Evolutionary conservation across 2,797 vertebrate genomes (phyloP), one percentile per base, ranked within the genome.

Genomic region (Geotrypetes seraphini): DNA sequence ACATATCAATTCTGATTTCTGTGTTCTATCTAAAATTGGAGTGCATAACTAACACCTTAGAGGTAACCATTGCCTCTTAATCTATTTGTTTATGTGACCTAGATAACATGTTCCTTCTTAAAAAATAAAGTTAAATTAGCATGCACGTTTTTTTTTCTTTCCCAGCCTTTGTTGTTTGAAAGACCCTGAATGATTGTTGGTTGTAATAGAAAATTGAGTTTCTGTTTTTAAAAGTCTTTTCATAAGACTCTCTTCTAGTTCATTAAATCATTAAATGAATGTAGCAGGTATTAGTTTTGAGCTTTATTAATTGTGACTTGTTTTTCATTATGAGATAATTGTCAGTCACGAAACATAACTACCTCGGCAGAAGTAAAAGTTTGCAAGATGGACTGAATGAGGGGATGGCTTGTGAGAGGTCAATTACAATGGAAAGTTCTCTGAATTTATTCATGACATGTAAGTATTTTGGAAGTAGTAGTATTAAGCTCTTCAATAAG

Each of bases 281-380:
- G 79, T 81, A 75, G 71, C 78, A 78, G 69, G 60, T 76, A 73
- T 63, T 70, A 68, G 73, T 83, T 86, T 85, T 90, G 86, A 92
- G 81, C 71, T 85, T 92, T 83, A 92, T 90, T 92, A 84, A 81
- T 87, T 88, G 79, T 88, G 90, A 90, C 88, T 91, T 87, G 80
- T 86, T 90, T 91, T 90, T 91, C 84, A 89, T 91, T 92, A 92
- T 78, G 77, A 78, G 77, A 81, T 92, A 90, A 90, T 91, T 90
- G 81, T 81, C 84, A 90, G 84, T 87, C 85, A 85, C 60, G 40
- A 88, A 86, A 76, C 75, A 84, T 83, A 86, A 83, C 74, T 73
- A 44, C 44, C 51, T 50, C 31, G 57, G 37, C 37, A 40, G 47
- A 39, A 55, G 19, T 21, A 55, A 39, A 60, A 50, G 31, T 55